phyloP scores from a whole-genome alignment of 1,140 invertebrate species.

The Calycopis cecrops region DNA sequence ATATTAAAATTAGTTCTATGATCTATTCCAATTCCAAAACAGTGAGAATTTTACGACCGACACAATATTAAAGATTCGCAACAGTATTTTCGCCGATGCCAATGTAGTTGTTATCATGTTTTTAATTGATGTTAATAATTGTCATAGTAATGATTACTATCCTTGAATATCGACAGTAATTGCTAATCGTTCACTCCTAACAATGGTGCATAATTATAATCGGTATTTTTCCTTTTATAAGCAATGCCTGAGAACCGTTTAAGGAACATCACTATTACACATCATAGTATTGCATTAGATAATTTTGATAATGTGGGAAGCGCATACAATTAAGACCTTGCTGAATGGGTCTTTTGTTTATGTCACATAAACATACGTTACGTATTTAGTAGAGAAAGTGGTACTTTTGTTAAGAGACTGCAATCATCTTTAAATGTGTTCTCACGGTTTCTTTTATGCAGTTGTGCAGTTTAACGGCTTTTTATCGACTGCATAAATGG shows the following conservation, averaged over 20 bases:
- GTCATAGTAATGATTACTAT: conserved; percentile 26
- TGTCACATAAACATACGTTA: conserved; percentile 6
- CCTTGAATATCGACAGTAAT: conserved; percentile 62
- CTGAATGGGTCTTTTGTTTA: conserved; percentile 5
- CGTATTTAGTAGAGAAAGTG: conserved; percentile 17
- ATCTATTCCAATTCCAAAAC: no score
- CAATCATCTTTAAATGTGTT: conserved; percentile 18
- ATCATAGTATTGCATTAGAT: conserved; percentile 3
- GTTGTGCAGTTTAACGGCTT: conserved; percentile 10
- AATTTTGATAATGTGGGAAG: conserved; percentile 10
- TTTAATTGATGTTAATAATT: conserved; percentile 34
- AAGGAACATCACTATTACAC: neutral
- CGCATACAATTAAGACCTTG: neutral
- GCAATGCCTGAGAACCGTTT: conserved; percentile 4
- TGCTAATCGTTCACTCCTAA: conserved; percentile 38
- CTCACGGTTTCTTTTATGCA: conserved; percentile 32
- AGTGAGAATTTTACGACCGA: conserved; percentile 2
- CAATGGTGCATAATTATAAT: conserved; percentile 47
- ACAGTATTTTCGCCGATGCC: conserved; percentile 45
- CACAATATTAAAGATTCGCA: conserved; percentile 33
- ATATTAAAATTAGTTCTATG: no score
- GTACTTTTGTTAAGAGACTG: conserved; percentile 14
- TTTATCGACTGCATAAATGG: no score
- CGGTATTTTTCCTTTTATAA: conserved; percentile 33
- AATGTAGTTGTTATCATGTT: conserved; percentile 12